Conservation (phyloP, 2,888 invertebrate species). For the Hydroisotoma schaefferi region DNA sequence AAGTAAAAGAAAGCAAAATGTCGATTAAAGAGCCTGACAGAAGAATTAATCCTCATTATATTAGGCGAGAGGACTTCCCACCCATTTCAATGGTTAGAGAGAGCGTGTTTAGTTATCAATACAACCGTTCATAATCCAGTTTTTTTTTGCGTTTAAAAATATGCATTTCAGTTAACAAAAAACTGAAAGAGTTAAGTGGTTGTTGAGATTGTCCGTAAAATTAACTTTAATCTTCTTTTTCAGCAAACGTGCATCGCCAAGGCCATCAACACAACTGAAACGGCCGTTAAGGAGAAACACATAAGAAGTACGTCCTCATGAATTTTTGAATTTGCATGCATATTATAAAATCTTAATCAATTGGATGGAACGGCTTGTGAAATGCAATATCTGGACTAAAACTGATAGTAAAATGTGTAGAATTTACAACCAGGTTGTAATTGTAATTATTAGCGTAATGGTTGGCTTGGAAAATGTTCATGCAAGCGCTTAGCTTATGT, state of each 20-base stretch:
- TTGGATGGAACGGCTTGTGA: no score
- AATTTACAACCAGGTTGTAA: no score
- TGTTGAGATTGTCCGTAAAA: background rate
- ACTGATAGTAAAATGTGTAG: no score
- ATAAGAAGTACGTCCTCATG: conserved; percentile 64
- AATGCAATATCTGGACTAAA: no score
- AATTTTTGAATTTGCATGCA: background rate
- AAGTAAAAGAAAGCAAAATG: no score
- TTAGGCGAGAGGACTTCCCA: conserved; percentile 37
- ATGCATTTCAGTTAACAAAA: background rate
- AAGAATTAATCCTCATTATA: conserved; percentile 19
- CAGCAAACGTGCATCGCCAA: conserved; percentile 85
- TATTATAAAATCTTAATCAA: no score
- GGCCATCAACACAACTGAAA: conserved; percentile 86
- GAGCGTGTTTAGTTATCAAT: background rate
- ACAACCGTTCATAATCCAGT: background rate
- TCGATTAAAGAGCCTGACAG: background rate
- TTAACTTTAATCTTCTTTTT: conserved; percentile 41
- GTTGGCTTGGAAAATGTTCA: no score
- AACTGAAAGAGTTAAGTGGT: background rate
- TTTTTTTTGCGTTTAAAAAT: background rate
- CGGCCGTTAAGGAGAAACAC: conserved; percentile 97
- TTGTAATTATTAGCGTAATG: no score
- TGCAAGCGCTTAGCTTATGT: no score
- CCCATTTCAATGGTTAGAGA: conserved; percentile 22